Base-by-base conservation (phyloP, 2,888 invertebrate genomes). In the Ophion slaviceki region DNA sequence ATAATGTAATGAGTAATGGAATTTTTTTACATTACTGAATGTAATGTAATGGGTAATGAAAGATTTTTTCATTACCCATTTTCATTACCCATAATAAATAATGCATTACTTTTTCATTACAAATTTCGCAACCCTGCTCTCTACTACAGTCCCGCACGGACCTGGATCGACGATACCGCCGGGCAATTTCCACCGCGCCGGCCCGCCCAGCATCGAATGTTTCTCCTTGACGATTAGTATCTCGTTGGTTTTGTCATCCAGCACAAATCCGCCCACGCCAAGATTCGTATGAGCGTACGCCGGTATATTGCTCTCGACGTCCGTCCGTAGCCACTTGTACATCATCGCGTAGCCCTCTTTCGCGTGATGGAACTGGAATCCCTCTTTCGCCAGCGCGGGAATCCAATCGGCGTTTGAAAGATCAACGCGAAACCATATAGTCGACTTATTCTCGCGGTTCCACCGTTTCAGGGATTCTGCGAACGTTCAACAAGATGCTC, bases 101-200 rank as follows among this genome's bases (percentile, higher is more conserved):
- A 24, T 24, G 24, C 24, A 24, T 24, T 24, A 24, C 24, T 24
- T 24, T 24, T 24, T 24, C 24, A 24, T 24, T 24, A 24, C 24
- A 24, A 24, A 24, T 24, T 24, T 24, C 24, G 24, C 24, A 24
- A 24, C 24, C 24, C 24, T 24, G 24, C 24, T 24, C 24, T 2
- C 1, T 24, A 62, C 24, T 1, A 24, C 7, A 28, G 17, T 45
- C 45, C 61, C 17, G 8, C 28, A 7, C 36, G 8, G 94, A 97
- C 97, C 96, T 94, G 96, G 97, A 93, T 98, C 97, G 24, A 98
- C 97, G 94, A 97, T 97, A 75, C 99, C 99, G 77, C 99, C 99
- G 20, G 99, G 99, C 8, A 99, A 94, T 94, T 99, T 99, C 98
- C 98, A 99, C 36, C 84, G 72, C 0, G 84, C 10, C 24, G 86